A percentile compares a stretch with the other conserved stretches of the same genome.
These are phyloP conservation scores for Eucera pruinosa DNA, from an alignment of 2,888 invertebrate species.

Conservation along the genomic window DNA sequence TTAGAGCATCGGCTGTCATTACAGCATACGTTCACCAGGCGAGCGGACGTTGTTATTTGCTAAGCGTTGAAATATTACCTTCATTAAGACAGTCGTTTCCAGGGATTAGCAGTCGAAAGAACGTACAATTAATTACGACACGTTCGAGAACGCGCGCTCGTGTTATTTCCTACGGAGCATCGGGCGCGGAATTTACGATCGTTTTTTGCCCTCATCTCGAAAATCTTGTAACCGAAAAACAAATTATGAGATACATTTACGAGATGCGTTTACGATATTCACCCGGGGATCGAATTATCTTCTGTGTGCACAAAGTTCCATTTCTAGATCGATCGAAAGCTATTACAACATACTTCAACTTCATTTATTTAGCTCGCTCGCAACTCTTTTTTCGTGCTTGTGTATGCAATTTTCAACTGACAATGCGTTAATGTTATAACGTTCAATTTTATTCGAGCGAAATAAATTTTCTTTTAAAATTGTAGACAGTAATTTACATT, in stretches of 20 bases:
- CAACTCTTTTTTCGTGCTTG: no score
- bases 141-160: conserved; percentile 16
- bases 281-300: neutral
- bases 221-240: conserved; percentile 16
- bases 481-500: no score
- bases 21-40: conserved; percentile 24
- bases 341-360: neutral
- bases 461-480: no score
- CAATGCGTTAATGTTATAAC: no score
- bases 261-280: neutral
- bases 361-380: no score
- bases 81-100: conserved; percentile 47
- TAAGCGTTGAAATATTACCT: conserved; percentile 51
- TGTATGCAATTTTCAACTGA: no score
- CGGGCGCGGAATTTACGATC: conserved; percentile 36
- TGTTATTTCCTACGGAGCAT: conserved; percentile 21
- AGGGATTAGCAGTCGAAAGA: conserved; percentile 38
- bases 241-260: neutral
- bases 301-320: neutral
- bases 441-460: no score
- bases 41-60: conserved; percentile 45
- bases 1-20: conserved; percentile 36
- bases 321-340: neutral
- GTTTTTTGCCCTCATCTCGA: neutral
- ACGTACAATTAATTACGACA: conserved; percentile 51